Evolutionary conservation across 2,113 vertebrate species (phyloP), one percentile per base, ranked within the genome.

Genomic region (Urocynchramus pylzowi): DNA sequence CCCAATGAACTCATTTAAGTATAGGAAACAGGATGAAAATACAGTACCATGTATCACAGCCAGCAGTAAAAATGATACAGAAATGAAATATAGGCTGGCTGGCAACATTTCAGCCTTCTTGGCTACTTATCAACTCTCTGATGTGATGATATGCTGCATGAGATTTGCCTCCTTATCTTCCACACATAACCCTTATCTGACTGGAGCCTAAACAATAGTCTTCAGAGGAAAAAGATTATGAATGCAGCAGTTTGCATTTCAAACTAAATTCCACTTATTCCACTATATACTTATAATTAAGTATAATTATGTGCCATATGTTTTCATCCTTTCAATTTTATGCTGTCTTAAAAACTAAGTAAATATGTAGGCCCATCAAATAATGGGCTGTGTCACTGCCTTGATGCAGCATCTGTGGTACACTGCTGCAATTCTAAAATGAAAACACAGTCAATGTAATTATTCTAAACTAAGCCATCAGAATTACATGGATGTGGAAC

Each of bases 251-350:
- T 86, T 80, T 77, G 59, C 56, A 84, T 74, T 90, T 92, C 76
- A 90, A 78, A 83, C 54, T 90, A 54, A 92, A 93, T 86, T 95
- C 76, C 49, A 75, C 59, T n/a, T n/a, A n/a, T n/a, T n/a, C n/a
- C n/a, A n/a, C n/a, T n/a, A n/a, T n/a, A n/a, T n/a, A n/a, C n/a
- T n/a, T n/a, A n/a, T n/a, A 86, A 86, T 95, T 89, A 74, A 92
- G n/a, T 74, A 45, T 50, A 80, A 83, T 92, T 88, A 81, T 9
- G 4, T 22, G 39, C 64, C 76, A 63, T 69, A 80, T 73, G 71
- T 35, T 94, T 94, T 81, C 60, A 84, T 90, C 54, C 33, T 77
- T 85, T 47, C 35, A 44, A 33, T 88, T 96, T 94, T 49, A 75
- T 50, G 44, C 24, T 61, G 35, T 57, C 65, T 60, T 85, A 35